Evolutionary conservation across 2,797 vertebrate species (phyloP).

Genomic region (Acanthiza pusilla): DNA sequence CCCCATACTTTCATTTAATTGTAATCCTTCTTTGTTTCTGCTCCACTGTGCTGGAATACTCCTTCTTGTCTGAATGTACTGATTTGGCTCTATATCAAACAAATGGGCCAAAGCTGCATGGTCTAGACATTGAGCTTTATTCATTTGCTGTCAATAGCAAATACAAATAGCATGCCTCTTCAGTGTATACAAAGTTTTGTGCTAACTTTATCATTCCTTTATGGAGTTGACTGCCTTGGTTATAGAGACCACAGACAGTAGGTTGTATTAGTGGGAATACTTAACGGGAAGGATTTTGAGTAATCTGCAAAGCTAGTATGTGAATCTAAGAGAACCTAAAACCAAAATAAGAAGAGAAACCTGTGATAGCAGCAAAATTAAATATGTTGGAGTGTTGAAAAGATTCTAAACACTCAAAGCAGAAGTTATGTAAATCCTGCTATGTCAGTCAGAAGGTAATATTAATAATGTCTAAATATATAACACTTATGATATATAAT

Average conservation of each 20-base stretch:
- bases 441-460: neutral
- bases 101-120: neutral
- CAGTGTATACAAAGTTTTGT: neutral
- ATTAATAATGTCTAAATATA: neutral
- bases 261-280: neutral
- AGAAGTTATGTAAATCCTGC: neutral
- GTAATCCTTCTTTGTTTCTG: neutral
- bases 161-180: neutral
- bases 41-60: neutral
- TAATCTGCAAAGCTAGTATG: neutral
- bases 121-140: neutral
- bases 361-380: neutral
- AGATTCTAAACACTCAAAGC: neutral
- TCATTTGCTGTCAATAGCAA: neutral
- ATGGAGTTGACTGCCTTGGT: neutral
- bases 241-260: too few species aligned
- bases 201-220: neutral
- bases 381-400: neutral
- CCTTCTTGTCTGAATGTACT: neutral
- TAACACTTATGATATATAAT: neutral
- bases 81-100: neutral
- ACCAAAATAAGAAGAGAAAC: neutral
- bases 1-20: neutral
- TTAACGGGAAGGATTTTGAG: neutral
- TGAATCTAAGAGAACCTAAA: neutral